These are phyloP conservation scores for Hypocryptadius cinnamomeus DNA, from an alignment of 2,113 vertebrate genomes.

Conservation along the genomic window DNA sequence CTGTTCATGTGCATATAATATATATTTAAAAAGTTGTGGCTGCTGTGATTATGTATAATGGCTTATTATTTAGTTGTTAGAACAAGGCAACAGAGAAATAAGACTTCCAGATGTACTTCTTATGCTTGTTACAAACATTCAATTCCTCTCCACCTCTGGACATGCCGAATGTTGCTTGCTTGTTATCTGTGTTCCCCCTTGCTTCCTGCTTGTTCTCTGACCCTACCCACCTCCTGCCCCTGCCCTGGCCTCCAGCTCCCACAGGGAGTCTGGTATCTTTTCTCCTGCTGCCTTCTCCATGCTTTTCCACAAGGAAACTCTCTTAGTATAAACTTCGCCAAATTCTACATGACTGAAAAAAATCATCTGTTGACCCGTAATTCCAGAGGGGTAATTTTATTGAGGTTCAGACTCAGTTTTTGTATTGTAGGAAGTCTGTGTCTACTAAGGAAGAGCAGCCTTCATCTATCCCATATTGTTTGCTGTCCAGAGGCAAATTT, in stretches of 20 bases:
- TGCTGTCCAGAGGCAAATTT: neutral
- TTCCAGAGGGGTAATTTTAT: neutral
- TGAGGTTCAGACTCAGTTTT: neutral
- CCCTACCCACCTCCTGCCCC: neutral
- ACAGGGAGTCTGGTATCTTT: accelerated
- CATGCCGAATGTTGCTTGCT: neutral
- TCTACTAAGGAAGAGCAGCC: neutral
- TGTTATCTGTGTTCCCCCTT: neutral
- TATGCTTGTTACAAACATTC: neutral
- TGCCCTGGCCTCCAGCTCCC: neutral
- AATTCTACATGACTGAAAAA: neutral
- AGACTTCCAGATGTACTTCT: neutral
- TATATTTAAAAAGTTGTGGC: neutral
- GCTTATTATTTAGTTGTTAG: neutral
- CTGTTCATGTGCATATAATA: neutral
- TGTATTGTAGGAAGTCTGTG: neutral
- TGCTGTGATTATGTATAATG: neutral
- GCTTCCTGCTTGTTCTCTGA: neutral
- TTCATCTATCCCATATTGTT: neutral
- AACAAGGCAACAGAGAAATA: neutral
- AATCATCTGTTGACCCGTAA: neutral
- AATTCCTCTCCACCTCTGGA: neutral
- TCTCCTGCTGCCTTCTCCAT: neutral
- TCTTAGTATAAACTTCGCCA: neutral
- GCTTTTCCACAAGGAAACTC: neutral